Base-by-base conservation (phyloP, 2,113 vertebrate genomes). In the Pseudopipra pipra region DNA sequence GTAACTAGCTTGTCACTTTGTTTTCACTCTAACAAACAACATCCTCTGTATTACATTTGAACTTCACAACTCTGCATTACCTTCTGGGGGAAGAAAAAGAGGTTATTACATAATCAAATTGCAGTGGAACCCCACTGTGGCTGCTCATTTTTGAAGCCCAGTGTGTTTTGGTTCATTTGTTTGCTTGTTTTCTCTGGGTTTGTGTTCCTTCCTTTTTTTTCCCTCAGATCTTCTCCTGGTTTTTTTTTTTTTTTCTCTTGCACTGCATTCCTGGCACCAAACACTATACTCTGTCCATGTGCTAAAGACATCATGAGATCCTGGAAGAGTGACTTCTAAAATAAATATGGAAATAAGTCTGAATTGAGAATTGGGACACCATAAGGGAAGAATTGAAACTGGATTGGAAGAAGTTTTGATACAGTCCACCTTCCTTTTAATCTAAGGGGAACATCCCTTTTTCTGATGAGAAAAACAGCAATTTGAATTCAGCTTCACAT, bases 271-370 rank as follows among this genome's bases (percentile, higher is more conserved):
- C 89, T 94, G 94, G 91, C 87, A 93, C 66, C 39, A 77, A 84
- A 79, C 80, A 78, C 73, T 75, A 44, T 73, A 16, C 55, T 95
- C 75, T 1, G 20, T 87, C 90, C 96, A 93, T 96, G 83, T 97
- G 95, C 70, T 96, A 97, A 97, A 96, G 74, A 87, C 86, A 96
- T 97, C 95, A 94, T 86, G 86, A 92, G 70, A 77, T 96, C 78
- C 90, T 96, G 89, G 91, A 96, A 95, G 77, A 92, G 30, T 79
- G 78, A 80, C 81, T 92, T 95, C 67, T 90, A 92, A 96, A 95
- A 89, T 92, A 96, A 95, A 95, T 93, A 97, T 30, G 77, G 93
- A 92, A 96, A 66, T 92, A 93, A 96, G 63, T 94, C 78, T 84
- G 87, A 81, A 66, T 5, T 75, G 93, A 93, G 93, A 89, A 89